Conservation (phyloP, 2,113 vertebrate genomes). For the Ellobius talpinus region DNA sequence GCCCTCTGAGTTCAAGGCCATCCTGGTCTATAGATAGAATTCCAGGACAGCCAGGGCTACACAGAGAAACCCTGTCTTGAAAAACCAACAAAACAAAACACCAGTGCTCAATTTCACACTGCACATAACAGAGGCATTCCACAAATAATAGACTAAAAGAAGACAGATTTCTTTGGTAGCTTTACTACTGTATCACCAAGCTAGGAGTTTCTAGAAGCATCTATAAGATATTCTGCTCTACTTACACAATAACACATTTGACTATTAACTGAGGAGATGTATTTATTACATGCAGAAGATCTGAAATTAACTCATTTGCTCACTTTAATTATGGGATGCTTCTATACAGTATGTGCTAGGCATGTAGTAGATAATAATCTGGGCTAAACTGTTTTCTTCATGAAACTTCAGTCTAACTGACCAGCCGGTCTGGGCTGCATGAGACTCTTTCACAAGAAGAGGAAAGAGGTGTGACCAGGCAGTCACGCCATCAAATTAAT, state of each 20-base stretch:
- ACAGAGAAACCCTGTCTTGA: not conserved
- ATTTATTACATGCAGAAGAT: not conserved
- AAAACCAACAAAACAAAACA: conserved; percentile 14
- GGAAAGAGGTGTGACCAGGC: not conserved
- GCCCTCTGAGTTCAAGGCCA: no score
- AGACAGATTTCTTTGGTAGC: not conserved
- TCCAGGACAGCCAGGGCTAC: not conserved
- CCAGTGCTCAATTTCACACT: not conserved
- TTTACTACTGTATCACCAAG: not conserved
- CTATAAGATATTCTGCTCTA: not conserved
- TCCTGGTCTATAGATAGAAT: not conserved
- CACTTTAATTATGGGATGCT: not conserved
- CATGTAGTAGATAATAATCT: not conserved
- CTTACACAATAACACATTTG: not conserved
- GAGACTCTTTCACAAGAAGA: not conserved
- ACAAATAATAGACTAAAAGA: conserved; percentile 6
- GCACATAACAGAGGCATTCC: not conserved
- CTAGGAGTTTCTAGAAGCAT: not conserved
- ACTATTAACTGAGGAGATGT: not conserved
- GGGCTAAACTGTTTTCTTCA: not conserved
- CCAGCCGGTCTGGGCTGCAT: not conserved
- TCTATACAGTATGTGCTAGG: not conserved
- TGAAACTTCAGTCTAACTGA: not conserved
- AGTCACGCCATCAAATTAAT: not conserved
- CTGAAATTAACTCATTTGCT: not conserved